A percentile compares a stretch with the other conserved stretches of the same genome.
Conservation (phyloP, 2,888 invertebrate genomes). For the Margaritifera margaritifera region DNA sequence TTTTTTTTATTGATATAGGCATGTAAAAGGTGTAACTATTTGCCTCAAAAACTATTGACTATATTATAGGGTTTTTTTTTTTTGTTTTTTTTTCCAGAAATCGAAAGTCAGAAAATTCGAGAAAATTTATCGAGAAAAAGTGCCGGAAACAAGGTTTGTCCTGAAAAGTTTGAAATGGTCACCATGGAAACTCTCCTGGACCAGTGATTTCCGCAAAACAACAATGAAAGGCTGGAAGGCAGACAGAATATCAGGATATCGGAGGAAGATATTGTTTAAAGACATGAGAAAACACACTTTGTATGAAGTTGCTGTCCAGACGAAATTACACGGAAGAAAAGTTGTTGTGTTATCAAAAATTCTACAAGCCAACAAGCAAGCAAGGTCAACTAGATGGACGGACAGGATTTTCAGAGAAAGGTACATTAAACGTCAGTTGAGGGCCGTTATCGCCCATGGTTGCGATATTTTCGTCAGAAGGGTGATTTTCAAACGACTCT, state of each 20-base stretch:
- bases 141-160: constrained; percentile 43
- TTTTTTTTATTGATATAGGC: background rate
- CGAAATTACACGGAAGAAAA: constrained; percentile 30
- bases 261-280: constrained; percentile 14
- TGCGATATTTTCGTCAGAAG: constrained; percentile 45
- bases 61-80: background rate
- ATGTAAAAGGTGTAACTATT: background rate
- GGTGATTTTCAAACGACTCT: constrained; percentile 29
- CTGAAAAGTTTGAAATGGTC: constrained; percentile 49
- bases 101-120: too few relatives aligned
- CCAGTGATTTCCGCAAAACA: background rate
- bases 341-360: constrained; percentile 42
- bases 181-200: constrained; percentile 45
- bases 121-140: constrained; percentile 41
- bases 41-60: background rate
- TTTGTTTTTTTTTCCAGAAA: background rate
- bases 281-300: constrained; percentile 17
- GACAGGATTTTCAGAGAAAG: constrained; percentile 18
- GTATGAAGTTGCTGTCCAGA: constrained; percentile 51
- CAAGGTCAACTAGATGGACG: constrained; percentile 20
- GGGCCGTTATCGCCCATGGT: constrained; percentile 28
- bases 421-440: constrained; percentile 19
- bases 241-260: constrained; percentile 3
- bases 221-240: background rate
- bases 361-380: constrained; percentile 9